A percentile compares a stretch with the other conserved stretches of the same genome.
These are phyloP conservation scores for Canis aureus DNA, from an alignment of 2,113 vertebrate species.

Conservation along the genomic window DNA sequence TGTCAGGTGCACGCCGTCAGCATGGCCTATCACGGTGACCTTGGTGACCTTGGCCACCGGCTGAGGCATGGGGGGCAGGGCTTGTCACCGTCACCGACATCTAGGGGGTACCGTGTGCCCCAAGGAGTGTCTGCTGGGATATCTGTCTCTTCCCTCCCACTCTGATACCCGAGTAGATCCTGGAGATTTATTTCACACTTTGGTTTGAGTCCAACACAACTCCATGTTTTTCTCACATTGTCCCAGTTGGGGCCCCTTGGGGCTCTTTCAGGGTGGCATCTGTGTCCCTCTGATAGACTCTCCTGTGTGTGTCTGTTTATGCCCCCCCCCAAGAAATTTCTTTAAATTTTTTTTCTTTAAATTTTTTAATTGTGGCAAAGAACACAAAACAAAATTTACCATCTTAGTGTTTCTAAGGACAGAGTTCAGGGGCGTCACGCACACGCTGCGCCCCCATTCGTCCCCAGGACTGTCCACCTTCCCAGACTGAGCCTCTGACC, in stretches of 20 bases:
- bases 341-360: neutral
- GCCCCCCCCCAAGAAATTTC: neutral
- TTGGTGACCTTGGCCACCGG: neutral
- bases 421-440: neutral
- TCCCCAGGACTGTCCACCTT: neutral
- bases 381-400: neutral
- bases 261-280: neutral
- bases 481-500: neutral
- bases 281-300: neutral
- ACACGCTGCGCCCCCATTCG: accelerated
- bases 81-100: accelerated
- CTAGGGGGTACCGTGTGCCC: accelerated
- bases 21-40: neutral
- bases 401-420: accelerated
- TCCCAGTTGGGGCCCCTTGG: neutral
- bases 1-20: accelerated
- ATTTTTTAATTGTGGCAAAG: neutral
- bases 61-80: neutral
- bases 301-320: neutral
- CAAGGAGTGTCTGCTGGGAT: accelerated
- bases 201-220: neutral
- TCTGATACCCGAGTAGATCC: accelerated
- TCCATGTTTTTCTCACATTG: neutral
- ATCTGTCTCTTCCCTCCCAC: neutral
- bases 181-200: accelerated